Evolutionary conservation across 2,113 vertebrate species (phyloP), one percentile per base, ranked within the genome.

Genomic region (Anthoscopus minutus): DNA sequence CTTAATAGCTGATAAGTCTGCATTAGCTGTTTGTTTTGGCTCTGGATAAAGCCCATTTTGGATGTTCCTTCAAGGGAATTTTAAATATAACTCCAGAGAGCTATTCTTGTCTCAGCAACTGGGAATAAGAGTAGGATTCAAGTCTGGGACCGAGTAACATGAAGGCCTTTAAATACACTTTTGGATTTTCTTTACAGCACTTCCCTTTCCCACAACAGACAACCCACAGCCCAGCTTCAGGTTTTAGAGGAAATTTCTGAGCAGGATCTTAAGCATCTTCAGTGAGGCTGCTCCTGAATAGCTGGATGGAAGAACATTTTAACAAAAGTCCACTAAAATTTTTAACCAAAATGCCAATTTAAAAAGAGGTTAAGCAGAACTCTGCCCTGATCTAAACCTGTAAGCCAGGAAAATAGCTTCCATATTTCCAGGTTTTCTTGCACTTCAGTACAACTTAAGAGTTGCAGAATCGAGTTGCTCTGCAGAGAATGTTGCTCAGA

Each of bases 61-160:
- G 73, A 51, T 25, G 40, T 57, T 89, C 58, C 86, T 93, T 71
- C 48, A 82, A 71, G 24, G 12, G 78, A 82, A 70, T 69, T 58
- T 87, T 80, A 97, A 92, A 80, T 92, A 72, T 85, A 85, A 87
- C 71, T 91, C 42, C 16, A 57, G 70, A 80, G 76, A 90, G 66
- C 54, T 95, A 95, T 88, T 94, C 66, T 42, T 50, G 74, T 65
- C 78, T 53, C 71, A 62, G 66, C 38, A 89, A 89, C 81, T 44
- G 89, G 87, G 65, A 96, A 62, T 69, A 42, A 57, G 54, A 79
- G 70, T 33, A 85, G 50, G 73, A 89, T 50, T 78, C 40, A 44
- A 84, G 65, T 45, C 48, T 27, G 1, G 48, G 54, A 53, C 57
- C 10, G 4, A 88, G 9, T 11, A 92, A 42, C 64, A 60, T 16